phyloP scores from a whole-genome alignment of 2,797 vertebrate species.

The Tapirus indicus region DNA sequence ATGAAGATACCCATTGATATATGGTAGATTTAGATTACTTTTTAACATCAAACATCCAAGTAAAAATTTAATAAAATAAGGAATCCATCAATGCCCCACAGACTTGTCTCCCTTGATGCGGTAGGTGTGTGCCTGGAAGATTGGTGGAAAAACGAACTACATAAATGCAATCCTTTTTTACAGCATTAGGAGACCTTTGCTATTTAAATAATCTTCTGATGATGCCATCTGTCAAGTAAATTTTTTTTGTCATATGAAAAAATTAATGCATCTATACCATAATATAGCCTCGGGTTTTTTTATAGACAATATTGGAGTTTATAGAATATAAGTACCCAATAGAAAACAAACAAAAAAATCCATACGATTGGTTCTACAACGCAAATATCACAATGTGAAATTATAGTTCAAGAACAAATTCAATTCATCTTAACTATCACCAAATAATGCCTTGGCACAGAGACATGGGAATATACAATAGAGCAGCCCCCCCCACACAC shows the following conservation, averaged over 20 bases:
- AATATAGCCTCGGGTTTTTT: neutral
- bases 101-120: neutral
- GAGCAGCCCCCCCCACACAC: accelerated
- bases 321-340: neutral
- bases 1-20: constrained; percentile 73
- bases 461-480: neutral
- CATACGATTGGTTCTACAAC: neutral
- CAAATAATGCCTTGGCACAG: neutral
- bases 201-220: constrained; percentile 49
- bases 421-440: neutral
- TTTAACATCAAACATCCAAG: constrained; percentile 67
- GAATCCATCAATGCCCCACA: constrained; percentile 72
- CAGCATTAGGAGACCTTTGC: neutral
- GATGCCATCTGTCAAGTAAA: constrained; percentile 47
- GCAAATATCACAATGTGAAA: neutral
- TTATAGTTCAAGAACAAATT: neutral
- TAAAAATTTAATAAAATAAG: constrained; percentile 79
- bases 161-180: neutral
- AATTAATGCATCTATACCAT: neutral
- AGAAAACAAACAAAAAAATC: neutral
- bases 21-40: constrained; percentile 74
- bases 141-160: neutral
- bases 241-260: neutral
- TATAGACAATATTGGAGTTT: neutral
- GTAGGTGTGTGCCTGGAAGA: constrained; percentile 47